These are phyloP conservation scores for Cardiocondyla obscurior DNA, from an alignment of 1,140 invertebrate species.

Conservation along the genomic window DNA sequence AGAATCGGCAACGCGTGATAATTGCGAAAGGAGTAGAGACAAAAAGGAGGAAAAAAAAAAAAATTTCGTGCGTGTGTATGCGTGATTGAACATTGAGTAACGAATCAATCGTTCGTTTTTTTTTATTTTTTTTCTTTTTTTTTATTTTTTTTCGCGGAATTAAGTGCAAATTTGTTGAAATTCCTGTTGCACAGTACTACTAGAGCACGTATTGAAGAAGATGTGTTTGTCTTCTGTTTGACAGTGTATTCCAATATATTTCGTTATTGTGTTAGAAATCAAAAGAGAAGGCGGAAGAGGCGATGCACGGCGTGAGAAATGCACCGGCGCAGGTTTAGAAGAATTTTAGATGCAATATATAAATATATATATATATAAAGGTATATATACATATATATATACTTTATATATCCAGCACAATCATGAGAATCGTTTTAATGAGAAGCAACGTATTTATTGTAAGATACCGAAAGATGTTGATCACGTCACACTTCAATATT, in stretches of 20 bases:
- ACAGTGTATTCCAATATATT: conserved; percentile 65
- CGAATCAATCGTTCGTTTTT: not conserved
- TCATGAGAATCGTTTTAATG: conserved; percentile 66
- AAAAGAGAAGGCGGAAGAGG: conserved; percentile 14
- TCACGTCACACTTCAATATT: conserved; percentile 62
- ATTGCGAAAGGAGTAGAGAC: too few relatives aligned
- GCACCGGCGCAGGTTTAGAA: conserved; percentile 57
- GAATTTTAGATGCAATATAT: conserved; percentile 61
- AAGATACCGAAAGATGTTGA: conserved; percentile 55
- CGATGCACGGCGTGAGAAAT: conserved; percentile 13
- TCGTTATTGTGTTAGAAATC: conserved; percentile 60
- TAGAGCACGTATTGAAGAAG: conserved; percentile 71
- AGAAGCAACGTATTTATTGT: conserved; percentile 69
- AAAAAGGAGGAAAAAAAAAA: conserved; percentile 8
- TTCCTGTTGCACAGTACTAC: conserved; percentile 75
- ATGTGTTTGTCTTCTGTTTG: conserved; percentile 72
- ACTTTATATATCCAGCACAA: conserved; percentile 70
- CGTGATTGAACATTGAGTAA: conserved; percentile 1
- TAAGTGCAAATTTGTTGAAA: conserved; percentile 58
- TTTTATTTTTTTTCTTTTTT: conserved; percentile 24
- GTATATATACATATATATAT: conserved; percentile 37
- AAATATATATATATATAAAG: conserved; percentile 47
- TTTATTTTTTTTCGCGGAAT: conserved; percentile 19
- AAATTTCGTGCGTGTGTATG: conserved; percentile 30
- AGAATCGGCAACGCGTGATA: conserved; percentile 65